These are phyloP conservation scores for Charina bottae DNA, from an alignment of 2,113 vertebrate genomes.

Conservation along the genomic window DNA sequence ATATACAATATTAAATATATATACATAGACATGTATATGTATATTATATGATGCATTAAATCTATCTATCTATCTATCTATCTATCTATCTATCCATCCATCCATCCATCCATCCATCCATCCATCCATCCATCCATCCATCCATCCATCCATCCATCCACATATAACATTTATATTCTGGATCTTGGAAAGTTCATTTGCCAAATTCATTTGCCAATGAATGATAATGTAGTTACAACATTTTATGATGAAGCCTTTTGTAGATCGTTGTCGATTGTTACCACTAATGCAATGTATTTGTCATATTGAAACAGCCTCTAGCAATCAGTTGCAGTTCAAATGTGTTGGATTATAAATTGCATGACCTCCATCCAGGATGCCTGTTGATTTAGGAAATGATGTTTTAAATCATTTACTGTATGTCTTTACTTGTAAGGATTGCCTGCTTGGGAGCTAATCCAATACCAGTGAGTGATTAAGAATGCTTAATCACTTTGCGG, in stretches of 20 bases:
- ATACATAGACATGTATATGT: neutral
- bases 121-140: neutral
- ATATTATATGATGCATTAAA: neutral
- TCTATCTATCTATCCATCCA: neutral
- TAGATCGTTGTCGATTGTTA: neutral
- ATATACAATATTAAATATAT: neutral
- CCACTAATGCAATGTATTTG: neutral
- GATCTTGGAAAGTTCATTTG: neutral
- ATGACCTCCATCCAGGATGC: neutral
- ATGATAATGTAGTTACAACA: conserved; percentile 39
- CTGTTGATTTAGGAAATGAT: neutral
- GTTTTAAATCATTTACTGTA: neutral
- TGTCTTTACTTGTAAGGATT: neutral
- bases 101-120: accelerated
- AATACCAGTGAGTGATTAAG: neutral
- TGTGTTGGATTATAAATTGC: neutral
- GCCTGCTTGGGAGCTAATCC: conserved; percentile 3
- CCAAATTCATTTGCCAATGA: neutral
- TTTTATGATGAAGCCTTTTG: neutral
- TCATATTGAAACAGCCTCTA: neutral
- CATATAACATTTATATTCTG: conserved; percentile 21
- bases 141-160: neutral
- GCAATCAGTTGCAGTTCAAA: neutral
- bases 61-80: neutral
- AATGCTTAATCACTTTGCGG: neutral